Evolutionary conservation across 2,113 vertebrate species (phyloP).

Genomic region (Bos javanicus): DNA sequence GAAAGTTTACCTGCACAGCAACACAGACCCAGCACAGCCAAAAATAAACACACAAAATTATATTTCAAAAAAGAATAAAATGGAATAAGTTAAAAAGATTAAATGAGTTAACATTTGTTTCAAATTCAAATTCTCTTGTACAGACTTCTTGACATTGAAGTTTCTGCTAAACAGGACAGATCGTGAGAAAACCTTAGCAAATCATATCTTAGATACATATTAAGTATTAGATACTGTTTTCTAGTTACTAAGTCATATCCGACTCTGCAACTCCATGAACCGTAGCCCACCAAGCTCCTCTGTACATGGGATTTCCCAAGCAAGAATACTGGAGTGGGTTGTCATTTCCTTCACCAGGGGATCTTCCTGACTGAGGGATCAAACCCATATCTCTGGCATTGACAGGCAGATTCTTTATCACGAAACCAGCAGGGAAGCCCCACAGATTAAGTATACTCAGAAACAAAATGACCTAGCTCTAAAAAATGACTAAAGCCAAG

Average conservation of each 20-base stretch:
- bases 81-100: not conserved
- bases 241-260: not conserved
- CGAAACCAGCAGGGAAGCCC: not conserved
- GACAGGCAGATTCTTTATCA: not conserved
- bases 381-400: not conserved
- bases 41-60: not conserved
- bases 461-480: slow-evolving; percentile 16
- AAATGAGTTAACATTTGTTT: not conserved
- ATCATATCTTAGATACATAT: not conserved
- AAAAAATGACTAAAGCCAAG: not conserved
- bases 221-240: not conserved
- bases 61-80: not conserved
- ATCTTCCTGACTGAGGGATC: not conserved
- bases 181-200: not conserved
- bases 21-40: not conserved
- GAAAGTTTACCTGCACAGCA: not conserved
- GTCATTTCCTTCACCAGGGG: not conserved
- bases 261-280: not conserved
- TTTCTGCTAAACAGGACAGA: not conserved
- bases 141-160: not conserved
- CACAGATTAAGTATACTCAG: not conserved
- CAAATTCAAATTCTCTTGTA: not conserved
- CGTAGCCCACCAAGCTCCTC: not conserved
- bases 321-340: not conserved
- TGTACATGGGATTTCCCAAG: not conserved